Conservation (phyloP, 1,140 invertebrate species). For the Mylabris phalerata region DNA sequence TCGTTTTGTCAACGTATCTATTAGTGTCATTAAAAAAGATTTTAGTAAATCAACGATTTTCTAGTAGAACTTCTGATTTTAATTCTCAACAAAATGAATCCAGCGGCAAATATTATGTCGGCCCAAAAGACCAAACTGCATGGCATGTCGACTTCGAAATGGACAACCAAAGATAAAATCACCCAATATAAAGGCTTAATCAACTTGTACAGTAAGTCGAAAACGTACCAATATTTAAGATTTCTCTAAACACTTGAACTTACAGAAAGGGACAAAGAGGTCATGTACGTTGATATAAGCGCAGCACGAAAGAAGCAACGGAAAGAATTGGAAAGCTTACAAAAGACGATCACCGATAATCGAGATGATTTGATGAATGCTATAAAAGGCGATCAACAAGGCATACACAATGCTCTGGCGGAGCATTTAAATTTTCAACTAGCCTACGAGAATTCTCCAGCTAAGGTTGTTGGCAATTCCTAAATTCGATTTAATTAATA, state of each 20-base stretch:
- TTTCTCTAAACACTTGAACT: conserved; percentile 10
- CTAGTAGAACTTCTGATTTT: background rate
- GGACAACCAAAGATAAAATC: conserved; percentile 56
- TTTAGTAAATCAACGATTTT: background rate
- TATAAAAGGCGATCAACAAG: conserved; percentile 50
- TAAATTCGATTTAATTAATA: conserved; percentile 3
- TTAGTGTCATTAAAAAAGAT: background rate
- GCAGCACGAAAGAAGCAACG: conserved; percentile 49
- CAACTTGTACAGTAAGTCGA: conserved; percentile 51
- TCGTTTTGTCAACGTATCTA: background rate
- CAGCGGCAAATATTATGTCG: conserved; percentile 34
- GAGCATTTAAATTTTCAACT: conserved; percentile 50
- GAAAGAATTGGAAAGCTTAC: conserved; percentile 47
- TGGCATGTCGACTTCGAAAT: conserved; percentile 53
- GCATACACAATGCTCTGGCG: conserved; percentile 46
- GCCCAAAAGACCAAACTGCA: conserved; percentile 50
- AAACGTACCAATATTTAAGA: background rate
- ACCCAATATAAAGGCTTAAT: conserved; percentile 55
- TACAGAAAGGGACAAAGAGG: conserved; percentile 51
- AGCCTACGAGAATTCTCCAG: conserved; percentile 49
- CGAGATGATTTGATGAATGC: conserved; percentile 49
- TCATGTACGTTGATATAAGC: conserved; percentile 46
- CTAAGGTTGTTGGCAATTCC: conserved; percentile 20
- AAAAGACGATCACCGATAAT: conserved; percentile 48
- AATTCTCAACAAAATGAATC: too few species aligned